Percentiles rank a stretch among this genome's conserved stretches.
These are phyloP conservation scores for Eumeta japonica DNA, from an alignment of 1,140 invertebrate species.

Conservation along the genomic window DNA sequence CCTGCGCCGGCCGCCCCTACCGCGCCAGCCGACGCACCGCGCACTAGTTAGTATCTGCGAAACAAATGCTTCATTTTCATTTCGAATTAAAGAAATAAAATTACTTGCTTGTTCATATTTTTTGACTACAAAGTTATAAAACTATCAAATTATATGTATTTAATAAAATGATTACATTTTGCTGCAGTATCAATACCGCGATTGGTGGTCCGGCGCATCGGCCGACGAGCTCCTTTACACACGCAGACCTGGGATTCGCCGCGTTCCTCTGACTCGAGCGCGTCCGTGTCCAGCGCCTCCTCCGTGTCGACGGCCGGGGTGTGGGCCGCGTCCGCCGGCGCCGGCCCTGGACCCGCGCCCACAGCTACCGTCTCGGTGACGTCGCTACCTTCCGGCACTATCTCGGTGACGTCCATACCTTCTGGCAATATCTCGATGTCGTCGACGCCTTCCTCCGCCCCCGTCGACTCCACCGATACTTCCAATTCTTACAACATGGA, in stretches of 20 bases:
- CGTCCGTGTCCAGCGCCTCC: neutral
- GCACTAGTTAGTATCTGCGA: constrained; percentile 21
- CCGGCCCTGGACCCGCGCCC: too few species aligned
- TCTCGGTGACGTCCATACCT: neutral
- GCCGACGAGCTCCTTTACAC: constrained; percentile 12
- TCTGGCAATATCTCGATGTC: too few species aligned
- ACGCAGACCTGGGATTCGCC: neutral
- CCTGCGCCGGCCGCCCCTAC: constrained; percentile 6
- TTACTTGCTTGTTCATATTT: neutral
- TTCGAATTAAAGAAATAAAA: neutral
- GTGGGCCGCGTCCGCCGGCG: constrained; percentile 7
- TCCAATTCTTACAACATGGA: constrained; percentile 34
- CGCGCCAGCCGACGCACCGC: constrained; percentile 7
- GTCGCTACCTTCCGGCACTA: neutral
- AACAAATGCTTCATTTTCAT: too few species aligned
- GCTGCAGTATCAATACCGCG: constrained; percentile 8
- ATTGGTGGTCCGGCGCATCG: constrained; percentile 13
- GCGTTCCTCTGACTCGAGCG: neutral
- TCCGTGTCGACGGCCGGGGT: constrained; percentile 9
- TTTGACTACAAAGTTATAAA: neutral
- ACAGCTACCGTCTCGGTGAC: neutral
- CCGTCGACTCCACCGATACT: constrained; percentile 13
- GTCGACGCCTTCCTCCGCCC: constrained; percentile 8
- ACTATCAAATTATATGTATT: neutral
- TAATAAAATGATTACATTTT: too few species aligned